Conservation (phyloP, 2,888 invertebrate genomes). For the Strigamia crassipes region DNA sequence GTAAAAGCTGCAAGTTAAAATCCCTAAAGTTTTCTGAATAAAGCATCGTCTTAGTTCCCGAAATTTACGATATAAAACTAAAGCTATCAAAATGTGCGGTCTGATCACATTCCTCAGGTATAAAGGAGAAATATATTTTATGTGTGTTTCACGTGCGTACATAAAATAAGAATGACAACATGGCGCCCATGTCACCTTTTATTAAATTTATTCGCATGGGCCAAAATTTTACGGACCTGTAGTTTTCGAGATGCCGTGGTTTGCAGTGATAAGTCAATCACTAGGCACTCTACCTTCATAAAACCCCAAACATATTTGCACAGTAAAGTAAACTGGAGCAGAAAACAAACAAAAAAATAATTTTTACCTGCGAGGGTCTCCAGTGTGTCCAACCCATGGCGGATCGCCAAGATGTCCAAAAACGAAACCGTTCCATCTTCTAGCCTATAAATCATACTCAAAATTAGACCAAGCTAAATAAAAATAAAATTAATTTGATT, state of each 20-base stretch:
- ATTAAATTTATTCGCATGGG: conserved; percentile 44
- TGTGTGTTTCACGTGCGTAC: conserved; percentile 7
- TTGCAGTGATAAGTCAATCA: conserved; percentile 45
- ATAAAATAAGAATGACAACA: conserved; percentile 36
- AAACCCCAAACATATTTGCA: background rate
- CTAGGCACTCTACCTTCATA: background rate
- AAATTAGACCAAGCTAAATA: background rate
- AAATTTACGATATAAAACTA: conserved; percentile 42
- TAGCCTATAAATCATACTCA: too few species aligned
- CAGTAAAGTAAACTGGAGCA: background rate
- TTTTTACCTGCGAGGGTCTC: conserved; percentile 66
- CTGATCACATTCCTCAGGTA: conserved; percentile 32
- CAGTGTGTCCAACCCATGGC: conserved; percentile 78
- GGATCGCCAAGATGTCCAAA: conserved; percentile 77
- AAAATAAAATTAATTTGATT: background rate
- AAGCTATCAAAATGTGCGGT: conserved; percentile 6
- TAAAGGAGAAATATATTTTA: conserved; percentile 14
- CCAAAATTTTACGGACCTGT: conserved; percentile 35
- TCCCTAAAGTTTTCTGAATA: background rate
- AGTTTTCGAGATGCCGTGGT: background rate
- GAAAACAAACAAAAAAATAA: background rate
- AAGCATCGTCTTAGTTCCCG: background rate
- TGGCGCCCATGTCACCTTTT: conserved; percentile 44
- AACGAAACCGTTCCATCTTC: conserved; percentile 94
- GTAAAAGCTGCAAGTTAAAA: background rate